Evolutionary conservation across 2,888 invertebrate genomes (phyloP).

Genomic region (Chromoteleia sp.): DNA sequence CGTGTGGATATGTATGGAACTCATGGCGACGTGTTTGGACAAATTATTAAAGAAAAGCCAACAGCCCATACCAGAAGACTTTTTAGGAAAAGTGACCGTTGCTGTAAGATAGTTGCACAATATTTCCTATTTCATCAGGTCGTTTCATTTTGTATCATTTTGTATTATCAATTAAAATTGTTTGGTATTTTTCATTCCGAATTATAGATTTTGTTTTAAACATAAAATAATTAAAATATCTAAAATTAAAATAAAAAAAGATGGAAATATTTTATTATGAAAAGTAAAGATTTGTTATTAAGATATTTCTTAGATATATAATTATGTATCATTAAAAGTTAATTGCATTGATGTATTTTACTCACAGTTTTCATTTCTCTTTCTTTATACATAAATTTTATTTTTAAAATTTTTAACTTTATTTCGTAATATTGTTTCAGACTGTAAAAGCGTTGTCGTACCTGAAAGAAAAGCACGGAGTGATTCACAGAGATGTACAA

Average conservation of each 20-base stretch:
- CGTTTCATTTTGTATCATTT: slow-evolving; percentile 72
- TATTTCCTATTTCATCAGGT: slow-evolving; percentile 20
- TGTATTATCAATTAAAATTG: slow-evolving; percentile 4
- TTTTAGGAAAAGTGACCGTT: slow-evolving; percentile 98
- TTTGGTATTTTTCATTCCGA: slow-evolving; percentile 1
- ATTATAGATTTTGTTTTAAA: not conserved
- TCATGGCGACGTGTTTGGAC: slow-evolving; percentile 99
- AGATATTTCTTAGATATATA: too few relatives aligned
- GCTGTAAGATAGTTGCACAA: slow-evolving; percentile 86
- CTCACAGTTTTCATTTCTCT: not conserved
- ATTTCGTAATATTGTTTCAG: slow-evolving; percentile 86
- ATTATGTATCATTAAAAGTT: not conserved
- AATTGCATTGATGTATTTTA: not conserved
- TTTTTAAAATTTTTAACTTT: too few relatives aligned
- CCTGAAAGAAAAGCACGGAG: slow-evolving; percentile 98
- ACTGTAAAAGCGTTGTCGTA: slow-evolving; percentile 98
- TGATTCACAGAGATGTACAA: slow-evolving; percentile 99
- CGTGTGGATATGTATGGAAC: slow-evolving; percentile 99
- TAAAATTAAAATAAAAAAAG: too few relatives aligned
- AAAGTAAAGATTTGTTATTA: too few relatives aligned
- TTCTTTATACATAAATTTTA: not conserved
- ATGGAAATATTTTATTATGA: too few relatives aligned
- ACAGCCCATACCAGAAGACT: slow-evolving; percentile 96
- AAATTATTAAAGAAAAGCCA: slow-evolving; percentile 95
- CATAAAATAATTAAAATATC: too few relatives aligned